Evolutionary conservation across 2,797 vertebrate genomes (phyloP).

Genomic region (Neosalanx taihuensis): DNA sequence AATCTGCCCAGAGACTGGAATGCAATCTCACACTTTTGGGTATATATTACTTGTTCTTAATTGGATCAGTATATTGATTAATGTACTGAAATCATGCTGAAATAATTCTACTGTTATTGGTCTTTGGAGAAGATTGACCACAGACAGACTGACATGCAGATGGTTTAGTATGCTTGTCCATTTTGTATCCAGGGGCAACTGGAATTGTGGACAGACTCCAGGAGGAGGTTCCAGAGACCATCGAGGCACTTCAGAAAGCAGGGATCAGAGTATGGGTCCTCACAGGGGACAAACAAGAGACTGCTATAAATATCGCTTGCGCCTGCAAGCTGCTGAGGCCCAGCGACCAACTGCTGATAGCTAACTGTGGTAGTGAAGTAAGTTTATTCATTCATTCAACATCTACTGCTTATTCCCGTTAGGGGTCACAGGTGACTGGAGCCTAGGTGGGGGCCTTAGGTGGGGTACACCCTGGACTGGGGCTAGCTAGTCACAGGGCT

Average conservation of each 20-base stretch:
- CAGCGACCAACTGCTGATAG: conserved; percentile 78
- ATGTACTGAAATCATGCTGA: no score
- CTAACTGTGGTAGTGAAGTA: conserved; percentile 81
- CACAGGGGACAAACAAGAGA: conserved; percentile 95
- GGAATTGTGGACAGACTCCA: conserved; percentile 93
- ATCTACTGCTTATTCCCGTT: no score
- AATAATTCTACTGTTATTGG: no score
- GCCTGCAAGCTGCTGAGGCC: conserved; percentile 84
- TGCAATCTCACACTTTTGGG: conserved; percentile 86
- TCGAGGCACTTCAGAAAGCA: conserved; percentile 84
- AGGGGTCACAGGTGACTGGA: no score
- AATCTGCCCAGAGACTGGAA: conserved; percentile 85
- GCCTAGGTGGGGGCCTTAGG: no score
- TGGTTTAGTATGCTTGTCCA: background rate
- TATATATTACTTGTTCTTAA: conserved; percentile 31
- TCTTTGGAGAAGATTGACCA: background rate
- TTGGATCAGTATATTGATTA: no score
- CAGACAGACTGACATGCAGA: background rate
- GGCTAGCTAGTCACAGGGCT: background rate
- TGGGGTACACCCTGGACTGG: no score
- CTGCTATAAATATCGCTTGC: conserved; percentile 88
- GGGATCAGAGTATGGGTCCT: conserved; percentile 94
- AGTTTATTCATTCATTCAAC: no score
- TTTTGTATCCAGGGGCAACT: conserved; percentile 78
- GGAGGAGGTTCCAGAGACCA: conserved; percentile 90